A percentile compares a stretch with the other conserved stretches of the same genome.
These are phyloP conservation scores for Rhabdornis inornatus DNA, from an alignment of 2,113 vertebrate genomes.

Conservation along the genomic window DNA sequence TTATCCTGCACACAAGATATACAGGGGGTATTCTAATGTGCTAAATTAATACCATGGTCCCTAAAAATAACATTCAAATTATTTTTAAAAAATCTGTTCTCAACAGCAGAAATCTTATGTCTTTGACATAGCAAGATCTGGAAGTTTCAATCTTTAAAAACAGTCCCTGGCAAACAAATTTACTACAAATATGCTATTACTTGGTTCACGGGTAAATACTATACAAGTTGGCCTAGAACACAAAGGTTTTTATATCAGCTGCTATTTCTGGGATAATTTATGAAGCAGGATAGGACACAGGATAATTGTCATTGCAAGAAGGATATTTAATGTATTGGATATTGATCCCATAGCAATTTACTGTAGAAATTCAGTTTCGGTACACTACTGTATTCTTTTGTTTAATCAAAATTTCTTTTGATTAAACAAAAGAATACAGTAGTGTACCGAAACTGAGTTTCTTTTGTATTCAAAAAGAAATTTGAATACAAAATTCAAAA, in stretches of 20 bases:
- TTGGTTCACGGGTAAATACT: neutral
- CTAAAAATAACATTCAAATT: neutral
- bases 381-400: neutral
- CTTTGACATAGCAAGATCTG: neutral
- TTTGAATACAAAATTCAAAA: too few species aligned
- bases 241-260: neutral
- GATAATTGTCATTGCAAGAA: neutral
- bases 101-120: neutral
- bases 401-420: too few species aligned
- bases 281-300: neutral
- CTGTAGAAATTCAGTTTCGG: neutral
- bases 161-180: neutral
- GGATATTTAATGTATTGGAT: neutral
- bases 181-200: neutral
- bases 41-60: neutral
- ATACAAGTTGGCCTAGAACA: neutral
- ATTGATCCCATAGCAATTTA: neutral
- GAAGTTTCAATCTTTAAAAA: neutral
- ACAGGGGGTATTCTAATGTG: neutral
- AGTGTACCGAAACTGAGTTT: too few species aligned
- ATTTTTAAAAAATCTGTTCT: neutral
- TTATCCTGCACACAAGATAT: neutral
- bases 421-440: too few species aligned
- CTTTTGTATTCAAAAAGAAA: too few species aligned
- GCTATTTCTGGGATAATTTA: neutral